A percentile compares a stretch with the other conserved stretches of the same genome.
phyloP scores from a whole-genome alignment of 2,113 vertebrate genomes.

The Fregata magnificens region DNA sequence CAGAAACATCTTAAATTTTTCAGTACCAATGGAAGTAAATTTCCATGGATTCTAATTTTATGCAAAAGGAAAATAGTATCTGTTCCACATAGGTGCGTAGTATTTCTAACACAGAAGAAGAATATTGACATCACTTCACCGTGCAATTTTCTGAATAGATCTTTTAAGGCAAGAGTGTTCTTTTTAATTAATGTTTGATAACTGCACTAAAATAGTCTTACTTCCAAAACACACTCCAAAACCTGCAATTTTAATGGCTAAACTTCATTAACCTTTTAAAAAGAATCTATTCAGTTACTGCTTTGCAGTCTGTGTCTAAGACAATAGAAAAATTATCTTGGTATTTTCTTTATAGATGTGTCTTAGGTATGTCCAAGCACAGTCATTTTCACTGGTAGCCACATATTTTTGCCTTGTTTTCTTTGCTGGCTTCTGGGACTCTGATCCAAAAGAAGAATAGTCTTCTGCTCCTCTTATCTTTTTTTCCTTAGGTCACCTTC shows the following conservation, averaged over 20 bases:
- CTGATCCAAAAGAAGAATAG: background rate
- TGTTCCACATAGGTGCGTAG: background rate
- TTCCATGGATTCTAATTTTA: background rate
- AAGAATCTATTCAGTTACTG: background rate
- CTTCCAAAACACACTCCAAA: background rate
- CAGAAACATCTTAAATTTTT: background rate
- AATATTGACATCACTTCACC: background rate
- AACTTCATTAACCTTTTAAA: background rate
- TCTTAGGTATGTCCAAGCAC: background rate
- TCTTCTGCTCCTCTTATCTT: background rate
- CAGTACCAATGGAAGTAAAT: background rate
- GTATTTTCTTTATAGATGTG: background rate
- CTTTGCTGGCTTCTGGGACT: background rate
- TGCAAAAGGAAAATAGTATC: background rate
- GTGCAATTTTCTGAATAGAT: background rate
- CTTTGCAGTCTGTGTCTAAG: background rate
- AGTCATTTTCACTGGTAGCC: background rate
- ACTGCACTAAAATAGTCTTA: background rate
- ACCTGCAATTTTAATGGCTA: background rate
- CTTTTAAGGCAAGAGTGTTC: background rate
- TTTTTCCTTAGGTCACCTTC: background rate
- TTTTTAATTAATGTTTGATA: background rate
- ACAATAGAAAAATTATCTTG: background rate
- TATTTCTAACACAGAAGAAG: background rate
- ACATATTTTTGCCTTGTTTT: background rate